Conservation (phyloP, 1,140 invertebrate species). For the Zophobas atratus region DNA sequence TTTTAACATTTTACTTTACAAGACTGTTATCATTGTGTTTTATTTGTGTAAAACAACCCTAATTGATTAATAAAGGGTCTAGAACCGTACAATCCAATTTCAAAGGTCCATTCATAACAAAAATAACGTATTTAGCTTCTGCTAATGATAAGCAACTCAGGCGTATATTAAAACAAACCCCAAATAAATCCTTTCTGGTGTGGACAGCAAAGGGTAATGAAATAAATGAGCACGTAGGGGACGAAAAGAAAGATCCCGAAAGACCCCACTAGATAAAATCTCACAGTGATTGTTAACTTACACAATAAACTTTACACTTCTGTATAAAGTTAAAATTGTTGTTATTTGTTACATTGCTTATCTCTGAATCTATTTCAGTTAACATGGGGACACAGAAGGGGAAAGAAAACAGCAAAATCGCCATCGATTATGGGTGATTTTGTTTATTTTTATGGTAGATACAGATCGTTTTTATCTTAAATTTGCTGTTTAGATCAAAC, state of each 20-base stretch:
- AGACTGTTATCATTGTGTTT: neutral
- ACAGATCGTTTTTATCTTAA: too few relatives aligned
- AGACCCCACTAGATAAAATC: neutral
- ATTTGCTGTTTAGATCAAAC: too few relatives aligned
- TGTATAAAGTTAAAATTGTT: too few relatives aligned
- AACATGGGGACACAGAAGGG: too few relatives aligned
- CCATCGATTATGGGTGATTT: too few relatives aligned
- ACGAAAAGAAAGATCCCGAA: neutral
- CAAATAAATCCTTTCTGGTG: constrained; percentile 33
- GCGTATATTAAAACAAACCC: constrained; percentile 26
- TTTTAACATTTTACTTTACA: too few relatives aligned
- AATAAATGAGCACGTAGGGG: constrained; percentile 4
- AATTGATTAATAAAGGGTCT: constrained; percentile 21
- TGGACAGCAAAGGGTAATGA: constrained; percentile 38
- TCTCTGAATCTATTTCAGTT: too few relatives aligned
- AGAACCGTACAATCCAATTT: constrained; percentile 12
- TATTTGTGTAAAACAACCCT: neutral
- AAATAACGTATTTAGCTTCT: constrained; percentile 40
- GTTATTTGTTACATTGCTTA: too few relatives aligned
- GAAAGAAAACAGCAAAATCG: too few relatives aligned
- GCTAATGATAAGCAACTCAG: constrained; percentile 36
- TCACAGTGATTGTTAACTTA: neutral
- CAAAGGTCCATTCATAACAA: constrained; percentile 23
- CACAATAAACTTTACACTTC: too few relatives aligned
- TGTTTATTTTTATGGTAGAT: too few relatives aligned